A percentile compares a stretch with the other conserved stretches of the same genome.
Evolutionary conservation across 2,888 invertebrate genomes (phyloP).

Genomic region (Lasioglossum pauxillum): DNA sequence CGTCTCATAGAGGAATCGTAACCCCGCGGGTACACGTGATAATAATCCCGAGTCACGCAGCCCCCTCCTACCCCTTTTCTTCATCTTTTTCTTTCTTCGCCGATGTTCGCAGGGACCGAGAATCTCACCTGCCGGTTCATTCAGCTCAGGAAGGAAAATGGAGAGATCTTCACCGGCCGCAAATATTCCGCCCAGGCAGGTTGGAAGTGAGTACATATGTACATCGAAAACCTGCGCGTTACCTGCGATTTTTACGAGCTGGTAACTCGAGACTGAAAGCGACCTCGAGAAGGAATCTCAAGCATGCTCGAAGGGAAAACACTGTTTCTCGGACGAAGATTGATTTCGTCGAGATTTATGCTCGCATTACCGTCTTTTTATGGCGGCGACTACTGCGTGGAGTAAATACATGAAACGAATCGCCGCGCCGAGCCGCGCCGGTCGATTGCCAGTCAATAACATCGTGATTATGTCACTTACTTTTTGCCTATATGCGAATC

Average conservation of each 20-base stretch:
- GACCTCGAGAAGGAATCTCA: not conserved
- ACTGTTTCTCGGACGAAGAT: not conserved
- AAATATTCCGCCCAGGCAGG: constrained; percentile 78
- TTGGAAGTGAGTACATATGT: constrained; percentile 60
- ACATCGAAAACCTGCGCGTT: not conserved
- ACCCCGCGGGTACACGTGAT: constrained; percentile 27
- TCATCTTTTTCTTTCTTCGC: constrained; percentile 22
- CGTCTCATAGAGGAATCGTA: constrained; percentile 55
- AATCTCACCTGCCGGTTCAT: constrained; percentile 79
- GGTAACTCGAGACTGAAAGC: not conserved
- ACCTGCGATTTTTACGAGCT: not conserved
- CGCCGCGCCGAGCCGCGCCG: not conserved
- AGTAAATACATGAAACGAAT: not conserved
- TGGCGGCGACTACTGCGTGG: not conserved
- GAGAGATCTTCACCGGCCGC: constrained; percentile 79
- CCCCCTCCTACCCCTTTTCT: constrained; percentile 14
- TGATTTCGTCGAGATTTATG: not conserved
- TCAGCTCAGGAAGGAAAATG: constrained; percentile 78
- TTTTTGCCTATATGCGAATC: not conserved
- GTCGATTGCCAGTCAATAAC: not conserved
- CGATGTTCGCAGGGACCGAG: constrained; percentile 75
- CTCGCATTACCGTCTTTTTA: not conserved
- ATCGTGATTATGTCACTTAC: not conserved
- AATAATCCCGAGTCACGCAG: constrained; percentile 59
- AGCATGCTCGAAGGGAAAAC: not conserved